Conservation (phyloP, 2,113 vertebrate genomes). For the Dinomys branickii region DNA sequence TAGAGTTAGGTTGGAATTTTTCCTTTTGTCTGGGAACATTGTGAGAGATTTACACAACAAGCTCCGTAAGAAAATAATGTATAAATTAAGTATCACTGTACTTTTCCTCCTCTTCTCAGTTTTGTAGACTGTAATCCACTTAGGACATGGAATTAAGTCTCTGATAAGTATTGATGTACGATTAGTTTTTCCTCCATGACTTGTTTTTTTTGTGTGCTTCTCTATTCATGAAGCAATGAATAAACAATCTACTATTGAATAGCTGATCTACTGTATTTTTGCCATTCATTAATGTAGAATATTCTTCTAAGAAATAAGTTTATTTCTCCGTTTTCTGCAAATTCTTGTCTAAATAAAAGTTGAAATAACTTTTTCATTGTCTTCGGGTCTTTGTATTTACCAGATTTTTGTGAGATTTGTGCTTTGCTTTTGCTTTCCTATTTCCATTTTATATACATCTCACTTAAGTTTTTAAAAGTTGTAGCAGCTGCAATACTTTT, state of each 20-base stretch:
- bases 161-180: background rate
- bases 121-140: background rate
- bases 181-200: background rate
- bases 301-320: background rate
- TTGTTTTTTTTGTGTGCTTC: background rate
- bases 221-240: background rate
- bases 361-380: background rate
- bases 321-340: too few species aligned
- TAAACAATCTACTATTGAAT: background rate
- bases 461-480: background rate
- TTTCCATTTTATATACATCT: background rate
- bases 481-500: background rate
- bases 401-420: background rate
- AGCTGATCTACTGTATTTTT: background rate
- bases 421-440: background rate
- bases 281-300: background rate
- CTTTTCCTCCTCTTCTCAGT: background rate
- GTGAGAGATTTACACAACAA: background rate
- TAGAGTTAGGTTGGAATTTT: background rate
- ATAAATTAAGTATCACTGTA: background rate
- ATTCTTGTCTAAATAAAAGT: background rate
- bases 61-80: background rate
- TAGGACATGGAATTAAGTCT: background rate
- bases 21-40: background rate
- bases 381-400: background rate